These are phyloP conservation scores for Dryas iulia DNA, from an alignment of 1,140 invertebrate species.

Conservation along the genomic window DNA sequence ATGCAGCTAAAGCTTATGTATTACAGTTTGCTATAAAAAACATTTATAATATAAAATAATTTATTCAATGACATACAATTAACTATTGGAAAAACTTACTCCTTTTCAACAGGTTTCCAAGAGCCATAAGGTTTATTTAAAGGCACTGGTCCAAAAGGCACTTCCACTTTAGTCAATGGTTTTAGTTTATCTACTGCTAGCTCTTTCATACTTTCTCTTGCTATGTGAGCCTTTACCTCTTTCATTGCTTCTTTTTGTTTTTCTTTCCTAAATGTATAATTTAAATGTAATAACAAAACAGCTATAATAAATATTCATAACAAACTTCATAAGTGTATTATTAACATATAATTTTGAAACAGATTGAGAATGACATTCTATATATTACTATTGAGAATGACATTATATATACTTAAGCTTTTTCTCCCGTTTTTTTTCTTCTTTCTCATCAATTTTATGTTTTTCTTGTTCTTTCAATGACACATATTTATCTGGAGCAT, in stretches of 20 bases:
- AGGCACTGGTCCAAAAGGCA: slow-evolving; percentile 49
- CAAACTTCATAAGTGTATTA: too few relatives aligned
- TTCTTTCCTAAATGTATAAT: slow-evolving; percentile 46
- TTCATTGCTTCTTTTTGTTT: slow-evolving; percentile 54
- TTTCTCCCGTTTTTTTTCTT: slow-evolving; percentile 47
- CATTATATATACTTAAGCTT: slow-evolving; percentile 50
- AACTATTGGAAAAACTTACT: slow-evolving; percentile 64
- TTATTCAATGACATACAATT: not conserved
- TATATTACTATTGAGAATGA: too few relatives aligned
- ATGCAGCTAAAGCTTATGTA: too few relatives aligned
- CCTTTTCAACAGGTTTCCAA: slow-evolving; percentile 82
- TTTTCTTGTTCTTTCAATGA: slow-evolving; percentile 63
- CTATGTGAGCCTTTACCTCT: slow-evolving; percentile 57
- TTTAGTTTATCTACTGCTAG: slow-evolving; percentile 51
- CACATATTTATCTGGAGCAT: slow-evolving; percentile 62
- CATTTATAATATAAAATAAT: slow-evolving; percentile 11
- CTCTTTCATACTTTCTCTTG: slow-evolving; percentile 61
- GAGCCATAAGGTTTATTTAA: slow-evolving; percentile 82
- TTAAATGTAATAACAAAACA: too few relatives aligned
- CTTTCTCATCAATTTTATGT: slow-evolving; percentile 53
- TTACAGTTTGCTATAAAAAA: too few relatives aligned
- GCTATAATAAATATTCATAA: too few relatives aligned
- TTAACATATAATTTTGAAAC: too few relatives aligned
- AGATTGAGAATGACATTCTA: too few relatives aligned
- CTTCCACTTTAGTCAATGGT: not conserved